Base-by-base conservation (phyloP, 2,888 invertebrate species). In the Plagodis pulveraria region DNA sequence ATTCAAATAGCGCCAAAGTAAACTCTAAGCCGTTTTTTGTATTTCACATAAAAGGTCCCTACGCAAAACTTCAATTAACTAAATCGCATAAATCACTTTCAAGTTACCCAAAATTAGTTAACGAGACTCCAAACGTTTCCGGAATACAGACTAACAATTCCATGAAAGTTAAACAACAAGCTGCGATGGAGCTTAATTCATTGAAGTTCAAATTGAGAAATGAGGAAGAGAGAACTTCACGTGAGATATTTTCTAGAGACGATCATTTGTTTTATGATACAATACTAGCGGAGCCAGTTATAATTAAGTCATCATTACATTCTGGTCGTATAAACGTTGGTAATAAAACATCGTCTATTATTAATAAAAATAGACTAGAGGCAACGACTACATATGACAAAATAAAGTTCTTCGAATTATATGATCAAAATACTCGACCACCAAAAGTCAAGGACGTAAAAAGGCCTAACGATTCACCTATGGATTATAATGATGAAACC, bases 391-490 rank as follows among this genome's bases (percentile, higher is more conserved):
- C 63, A 12, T 76, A 84, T 48, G 89, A 90, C 51, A 88, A 77
- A 79, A 83, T 91, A 10, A 90, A 83, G 58, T 91, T 91, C 68
- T 91, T 91, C 60, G 90, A 91, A 76, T 72, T 85, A 9, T 88
- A 91, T 64, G 90, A 91, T 54, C 80, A 73, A 45, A 67, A 80
- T 44, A 89, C 90, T 12, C 66, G 63, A 5, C 32, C 50, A 7
- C 60, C 71, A 33, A 40, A 55, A 12, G 47, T 56, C 35, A 47
- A 58, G 11, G 61, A 66, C 10, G 61, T 58, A 12, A 64, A 64
- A 46, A 44, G 56, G 6, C 38, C 5, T 8, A 40, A 49, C 10
- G 10, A 40, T 6, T 10, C 40, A 40, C 40, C 8, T 10, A 10
- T 11, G 10, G 63, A 71, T 35, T 48, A 66, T 53, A 50, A 62